Conservation (phyloP, 2,888 invertebrate species). For the Lacanobia oleracea region DNA sequence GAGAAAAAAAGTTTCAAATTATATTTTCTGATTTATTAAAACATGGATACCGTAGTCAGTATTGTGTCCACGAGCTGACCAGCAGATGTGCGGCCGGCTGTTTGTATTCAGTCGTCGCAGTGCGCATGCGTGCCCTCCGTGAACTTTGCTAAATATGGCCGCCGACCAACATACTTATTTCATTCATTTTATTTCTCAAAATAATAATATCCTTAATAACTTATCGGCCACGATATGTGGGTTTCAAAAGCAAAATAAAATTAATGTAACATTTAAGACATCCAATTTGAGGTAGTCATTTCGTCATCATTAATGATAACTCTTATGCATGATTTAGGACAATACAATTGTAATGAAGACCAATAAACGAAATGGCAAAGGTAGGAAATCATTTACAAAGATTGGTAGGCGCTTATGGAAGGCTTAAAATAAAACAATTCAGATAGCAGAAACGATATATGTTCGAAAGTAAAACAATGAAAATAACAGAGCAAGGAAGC, state of each 20-base stretch:
- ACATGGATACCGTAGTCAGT: slow-evolving; percentile 70
- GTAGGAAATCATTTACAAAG: not conserved
- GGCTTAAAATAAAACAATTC: not conserved
- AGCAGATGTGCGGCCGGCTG: slow-evolving; percentile 89
- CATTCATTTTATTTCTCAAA: slow-evolving; percentile 23
- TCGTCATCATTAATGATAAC: not conserved
- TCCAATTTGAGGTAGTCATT: not conserved
- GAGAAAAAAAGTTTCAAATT: not conserved
- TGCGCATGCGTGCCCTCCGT: slow-evolving; percentile 83
- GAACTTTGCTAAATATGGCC: slow-evolving; percentile 82
- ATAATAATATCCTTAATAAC: not conserved
- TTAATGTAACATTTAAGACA: not conserved
- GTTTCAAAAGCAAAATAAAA: not conserved
- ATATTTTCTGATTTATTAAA: slow-evolving; percentile 27
- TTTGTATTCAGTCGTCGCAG: slow-evolving; percentile 79
- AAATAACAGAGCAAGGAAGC: not conserved
- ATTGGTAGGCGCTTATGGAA: not conserved
- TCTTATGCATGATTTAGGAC: not conserved
- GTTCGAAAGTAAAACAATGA: not conserved
- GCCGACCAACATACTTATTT: slow-evolving; percentile 64
- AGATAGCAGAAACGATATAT: not conserved
- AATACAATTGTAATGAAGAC: not conserved
- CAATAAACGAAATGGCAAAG: not conserved
- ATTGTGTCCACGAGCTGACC: slow-evolving; percentile 90
- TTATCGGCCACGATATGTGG: not conserved